Evolutionary conservation across 2,113 vertebrate species (phyloP).

Genomic region (Urocitellus parryii): DNA sequence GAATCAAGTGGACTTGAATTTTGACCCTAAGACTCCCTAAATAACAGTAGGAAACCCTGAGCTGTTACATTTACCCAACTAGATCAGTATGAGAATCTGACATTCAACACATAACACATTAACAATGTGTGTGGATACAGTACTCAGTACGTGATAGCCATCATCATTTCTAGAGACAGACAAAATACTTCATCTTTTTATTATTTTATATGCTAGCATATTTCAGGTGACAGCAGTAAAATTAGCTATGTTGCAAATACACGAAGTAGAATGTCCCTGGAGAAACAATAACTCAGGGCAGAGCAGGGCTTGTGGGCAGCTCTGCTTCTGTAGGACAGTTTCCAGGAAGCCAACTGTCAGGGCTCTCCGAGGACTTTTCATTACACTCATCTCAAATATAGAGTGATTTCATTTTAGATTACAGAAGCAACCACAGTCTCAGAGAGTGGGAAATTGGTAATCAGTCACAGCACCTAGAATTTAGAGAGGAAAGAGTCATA

Average conservation of each 20-base stretch:
- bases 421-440: conserved; percentile 35
- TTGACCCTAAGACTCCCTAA: too few species aligned
- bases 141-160: not conserved
- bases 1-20: not conserved
- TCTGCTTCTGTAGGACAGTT: not conserved
- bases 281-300: not conserved
- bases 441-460: conserved; percentile 34
- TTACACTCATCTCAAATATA: not conserved
- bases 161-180: not conserved
- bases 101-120: too few species aligned
- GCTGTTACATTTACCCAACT: not conserved
- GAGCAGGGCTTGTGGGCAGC: not conserved
- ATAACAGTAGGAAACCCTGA: not conserved
- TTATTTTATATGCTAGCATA: not conserved
- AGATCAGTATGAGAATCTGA: not conserved
- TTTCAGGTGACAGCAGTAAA: not conserved
- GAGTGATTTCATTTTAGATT: conserved; percentile 53
- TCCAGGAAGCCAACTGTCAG: not conserved
- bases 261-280: not conserved
- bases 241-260: not conserved
- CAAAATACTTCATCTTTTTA: not conserved
- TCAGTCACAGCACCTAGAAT: conserved; percentile 63
- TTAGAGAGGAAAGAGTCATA: conserved; percentile 29
- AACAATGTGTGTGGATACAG: not conserved
- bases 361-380: not conserved